Base-by-base conservation (phyloP, 1,140 invertebrate genomes). In the Augochlora pura region DNA sequence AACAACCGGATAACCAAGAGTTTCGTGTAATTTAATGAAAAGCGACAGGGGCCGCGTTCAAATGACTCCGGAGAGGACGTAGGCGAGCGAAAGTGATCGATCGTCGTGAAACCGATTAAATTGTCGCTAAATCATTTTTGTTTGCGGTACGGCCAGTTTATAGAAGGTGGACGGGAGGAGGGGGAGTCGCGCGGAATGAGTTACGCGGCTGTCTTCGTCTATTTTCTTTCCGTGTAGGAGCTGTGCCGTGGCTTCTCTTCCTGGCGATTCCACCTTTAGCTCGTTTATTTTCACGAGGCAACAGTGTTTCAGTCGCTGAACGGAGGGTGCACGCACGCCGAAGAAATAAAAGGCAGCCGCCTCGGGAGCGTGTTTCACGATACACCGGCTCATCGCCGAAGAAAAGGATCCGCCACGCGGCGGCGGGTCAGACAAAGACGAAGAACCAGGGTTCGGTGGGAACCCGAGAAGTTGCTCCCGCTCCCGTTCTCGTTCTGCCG, bases 391-490 rank as follows among this genome's bases (percentile, higher is more conserved):
- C 65, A 73, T 83, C 81, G 83, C 49, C 16, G 66, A 60, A 83
- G 81, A 82, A 83, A 77, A 74, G 75, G 83, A 64, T 74, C 84
- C 57, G 67, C 76, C 38, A 70, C 69, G 60, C 71, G 80, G 75
- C 21, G 21, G 54, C 60, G 52, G 77, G 65, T 52, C 63, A 39
- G 81, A 86, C 81, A 87, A 71, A 84, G 78, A 86, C 67, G 76
- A 70, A 83, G 77, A 82, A 71, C 70, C 73, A 59, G 70, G 64
- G 80, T 86, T 82, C 83, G 86, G 87, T 88, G 87, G 87, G 88
- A 89, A 89, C 88, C 79, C 80, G 86, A 89, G 88, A 89, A 88
- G 83, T 86, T 86, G 86, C 81, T 84, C 82, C 81, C 57, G 87
- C 79, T 87, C 66, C 83, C 71, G 84, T 77, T 81, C 62, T 49